Evolutionary conservation across 2,113 vertebrate genomes (phyloP).

Genomic region (Glaucidium brasilianum): DNA sequence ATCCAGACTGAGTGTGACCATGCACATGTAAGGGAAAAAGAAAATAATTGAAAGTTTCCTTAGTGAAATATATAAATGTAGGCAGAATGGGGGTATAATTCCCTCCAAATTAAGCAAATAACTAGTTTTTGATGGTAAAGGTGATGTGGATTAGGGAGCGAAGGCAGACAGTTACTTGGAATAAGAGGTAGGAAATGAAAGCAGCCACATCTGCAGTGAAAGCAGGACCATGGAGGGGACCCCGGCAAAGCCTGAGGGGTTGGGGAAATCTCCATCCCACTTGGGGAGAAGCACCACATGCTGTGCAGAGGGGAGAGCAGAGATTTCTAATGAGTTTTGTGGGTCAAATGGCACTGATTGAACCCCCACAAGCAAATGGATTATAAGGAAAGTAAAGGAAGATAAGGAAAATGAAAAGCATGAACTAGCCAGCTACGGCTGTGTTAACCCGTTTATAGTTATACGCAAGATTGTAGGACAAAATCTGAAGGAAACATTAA

Average conservation of each 20-base stretch:
- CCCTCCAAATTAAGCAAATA: neutral
- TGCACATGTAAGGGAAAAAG: accelerated
- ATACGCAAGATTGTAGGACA: neutral
- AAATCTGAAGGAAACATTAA: conserved; percentile 51
- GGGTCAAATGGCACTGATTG: neutral
- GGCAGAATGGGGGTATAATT: neutral
- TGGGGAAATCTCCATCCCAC: neutral
- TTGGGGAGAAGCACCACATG: neutral
- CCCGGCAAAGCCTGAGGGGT: neutral
- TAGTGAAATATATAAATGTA: neutral
- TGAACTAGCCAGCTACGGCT: neutral
- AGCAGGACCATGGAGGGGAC: neutral
- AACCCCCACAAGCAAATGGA: neutral
- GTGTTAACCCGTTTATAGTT: neutral
- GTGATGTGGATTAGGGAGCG: neutral
- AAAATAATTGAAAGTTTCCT: neutral
- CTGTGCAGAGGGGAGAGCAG: neutral
- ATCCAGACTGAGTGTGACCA: neutral
- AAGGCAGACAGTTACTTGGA: neutral
- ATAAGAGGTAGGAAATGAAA: neutral
- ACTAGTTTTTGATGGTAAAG: neutral
- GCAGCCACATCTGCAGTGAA: neutral
- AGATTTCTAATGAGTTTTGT: neutral
- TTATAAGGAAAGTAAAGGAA: neutral
- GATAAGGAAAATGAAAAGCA: neutral